phyloP scores from a whole-genome alignment of 1,140 invertebrate genomes.

The Cheumatopsyche charites region DNA sequence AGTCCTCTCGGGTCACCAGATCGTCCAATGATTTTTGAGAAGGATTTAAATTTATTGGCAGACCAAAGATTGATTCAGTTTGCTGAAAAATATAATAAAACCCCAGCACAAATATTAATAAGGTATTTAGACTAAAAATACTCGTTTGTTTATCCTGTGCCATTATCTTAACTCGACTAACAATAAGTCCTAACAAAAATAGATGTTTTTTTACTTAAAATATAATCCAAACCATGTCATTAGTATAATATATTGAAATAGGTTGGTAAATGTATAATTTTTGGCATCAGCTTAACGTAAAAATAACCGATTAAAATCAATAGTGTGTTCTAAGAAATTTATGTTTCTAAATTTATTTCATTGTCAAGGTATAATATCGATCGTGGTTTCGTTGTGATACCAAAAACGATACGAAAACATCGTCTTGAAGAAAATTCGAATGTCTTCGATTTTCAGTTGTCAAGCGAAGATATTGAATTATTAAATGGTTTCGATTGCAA shows the following conservation, averaged over 20 bases:
- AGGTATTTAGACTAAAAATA: conserved; percentile 60
- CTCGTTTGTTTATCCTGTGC: too few species aligned
- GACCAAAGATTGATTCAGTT: conserved; percentile 61
- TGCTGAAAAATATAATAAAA: conserved; percentile 69
- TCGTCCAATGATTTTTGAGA: conserved; percentile 62
- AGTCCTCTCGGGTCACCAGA: conserved; percentile 73
- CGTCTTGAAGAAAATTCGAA: conserved; percentile 75
- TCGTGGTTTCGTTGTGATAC: conserved; percentile 68
- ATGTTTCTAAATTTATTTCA: conserved; percentile 22
- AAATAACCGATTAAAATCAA: not conserved
- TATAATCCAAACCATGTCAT: too few species aligned
- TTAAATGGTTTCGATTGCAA: conserved; percentile 62
- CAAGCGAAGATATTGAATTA: conserved; percentile 60
- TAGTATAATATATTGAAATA: too few species aligned
- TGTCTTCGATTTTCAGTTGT: conserved; percentile 74
- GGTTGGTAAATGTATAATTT: too few species aligned
- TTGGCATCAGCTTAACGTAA: not conserved
- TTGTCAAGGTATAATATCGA: conserved; percentile 63
- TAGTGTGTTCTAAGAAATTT: not conserved
- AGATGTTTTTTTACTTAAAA: too few species aligned
- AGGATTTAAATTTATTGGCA: conserved; percentile 68
- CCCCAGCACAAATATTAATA: conserved; percentile 72
- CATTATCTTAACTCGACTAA: too few species aligned
- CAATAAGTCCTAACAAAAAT: too few species aligned
- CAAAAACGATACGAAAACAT: conserved; percentile 68